A percentile compares a stretch with the other conserved stretches of the same genome.
Conservation (phyloP, 2,797 vertebrate species). For the Peromyscus attwateri region DNA sequence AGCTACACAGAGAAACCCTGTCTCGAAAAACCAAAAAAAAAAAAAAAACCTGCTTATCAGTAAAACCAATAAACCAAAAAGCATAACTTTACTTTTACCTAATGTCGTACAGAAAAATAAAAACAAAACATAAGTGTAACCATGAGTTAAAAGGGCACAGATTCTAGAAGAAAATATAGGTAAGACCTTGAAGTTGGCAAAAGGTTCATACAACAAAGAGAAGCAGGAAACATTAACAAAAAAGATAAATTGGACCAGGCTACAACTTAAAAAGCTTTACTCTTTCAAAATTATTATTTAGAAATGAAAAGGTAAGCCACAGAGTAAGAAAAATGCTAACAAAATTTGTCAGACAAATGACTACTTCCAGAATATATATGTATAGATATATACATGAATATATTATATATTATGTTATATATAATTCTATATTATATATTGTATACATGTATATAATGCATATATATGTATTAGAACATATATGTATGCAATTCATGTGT, state of each 20-base stretch:
- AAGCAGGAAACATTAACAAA: background rate
- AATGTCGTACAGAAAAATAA: background rate
- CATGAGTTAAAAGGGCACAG: background rate
- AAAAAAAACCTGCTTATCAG: background rate
- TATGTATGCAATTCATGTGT: background rate
- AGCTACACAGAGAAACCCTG: too few species aligned
- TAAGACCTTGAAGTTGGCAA: background rate
- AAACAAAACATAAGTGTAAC: background rate
- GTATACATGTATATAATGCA: background rate
- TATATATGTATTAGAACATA: background rate
- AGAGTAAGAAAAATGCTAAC: conserved; percentile 16
- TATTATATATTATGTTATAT: background rate
- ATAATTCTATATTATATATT: background rate
- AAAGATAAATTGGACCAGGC: background rate
- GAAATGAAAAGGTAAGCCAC: conserved; percentile 34
- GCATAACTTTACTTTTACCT: background rate
- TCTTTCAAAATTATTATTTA: conserved; percentile 10
- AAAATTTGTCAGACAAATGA: background rate
- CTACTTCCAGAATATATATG: background rate
- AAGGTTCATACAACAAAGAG: background rate
- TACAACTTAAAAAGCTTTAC: background rate
- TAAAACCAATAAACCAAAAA: background rate
- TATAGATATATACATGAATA: background rate
- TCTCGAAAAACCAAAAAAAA: too few species aligned
- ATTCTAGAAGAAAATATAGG: conserved; percentile 1